A percentile compares a stretch with the other conserved stretches of the same genome.
Evolutionary conservation across 2,797 vertebrate genomes (phyloP).

Genomic region (Sebastes itinus): DNA sequence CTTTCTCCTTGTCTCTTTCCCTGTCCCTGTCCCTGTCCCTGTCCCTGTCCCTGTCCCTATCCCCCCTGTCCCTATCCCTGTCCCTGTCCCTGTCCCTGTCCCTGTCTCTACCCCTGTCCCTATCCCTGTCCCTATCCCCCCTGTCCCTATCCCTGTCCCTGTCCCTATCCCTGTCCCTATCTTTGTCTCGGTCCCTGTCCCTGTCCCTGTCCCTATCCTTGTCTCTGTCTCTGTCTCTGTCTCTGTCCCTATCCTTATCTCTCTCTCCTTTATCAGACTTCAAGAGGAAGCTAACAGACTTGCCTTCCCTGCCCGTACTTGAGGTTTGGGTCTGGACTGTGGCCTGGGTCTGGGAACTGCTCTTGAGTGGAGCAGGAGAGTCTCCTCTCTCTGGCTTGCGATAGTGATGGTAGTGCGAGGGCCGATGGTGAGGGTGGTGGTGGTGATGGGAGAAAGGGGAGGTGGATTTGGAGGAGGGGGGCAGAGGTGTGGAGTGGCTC

Average conservation of each 20-base stretch:
- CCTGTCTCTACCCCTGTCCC: background rate
- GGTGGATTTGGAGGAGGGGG: constrained; percentile 87
- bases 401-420: constrained; percentile 89
- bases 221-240: background rate
- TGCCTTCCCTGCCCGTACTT: constrained; percentile 83
- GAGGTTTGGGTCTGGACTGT: constrained; percentile 81
- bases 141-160: constrained; percentile 15
- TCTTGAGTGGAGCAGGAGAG: constrained; percentile 78
- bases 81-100: background rate
- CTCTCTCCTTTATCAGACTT: constrained; percentile 82
- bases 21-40: background rate
- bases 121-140: background rate
- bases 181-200: background rate
- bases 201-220: constrained; percentile 2
- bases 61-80: background rate
- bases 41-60: constrained; percentile 11
- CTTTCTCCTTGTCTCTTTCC: constrained; percentile 1
- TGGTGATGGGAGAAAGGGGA: constrained; percentile 86
- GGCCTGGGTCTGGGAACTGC: constrained; percentile 74
- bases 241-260: constrained; percentile 73
- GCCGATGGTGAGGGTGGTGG: constrained; percentile 88
- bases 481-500: constrained; percentile 93
- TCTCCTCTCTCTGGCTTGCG: constrained; percentile 87
- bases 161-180: background rate
- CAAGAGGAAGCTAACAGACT: constrained; percentile 83